Conservation (phyloP, 2,888 invertebrate species). For the Andrena marginata region DNA sequence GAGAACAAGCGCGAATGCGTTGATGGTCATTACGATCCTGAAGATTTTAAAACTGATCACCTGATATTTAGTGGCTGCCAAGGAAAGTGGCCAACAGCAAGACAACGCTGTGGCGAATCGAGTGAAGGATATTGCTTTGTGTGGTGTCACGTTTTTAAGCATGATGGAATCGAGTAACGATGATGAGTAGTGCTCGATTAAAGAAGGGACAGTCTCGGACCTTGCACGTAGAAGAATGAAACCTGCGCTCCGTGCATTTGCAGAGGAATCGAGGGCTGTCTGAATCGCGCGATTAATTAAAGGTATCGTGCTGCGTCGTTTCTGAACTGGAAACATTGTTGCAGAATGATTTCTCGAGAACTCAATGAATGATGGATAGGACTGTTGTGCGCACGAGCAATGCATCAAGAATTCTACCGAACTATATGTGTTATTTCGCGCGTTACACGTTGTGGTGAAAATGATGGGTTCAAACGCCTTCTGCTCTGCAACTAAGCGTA, state of each 20-base stretch:
- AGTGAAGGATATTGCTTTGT: conserved; percentile 48
- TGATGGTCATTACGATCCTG: conserved; percentile 22
- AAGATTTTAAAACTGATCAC: background rate
- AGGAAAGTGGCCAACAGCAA: conserved; percentile 60
- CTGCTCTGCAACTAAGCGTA: too few species aligned
- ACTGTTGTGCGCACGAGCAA: too few species aligned
- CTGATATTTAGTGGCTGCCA: conserved; percentile 5
- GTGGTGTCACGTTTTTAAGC: conserved; percentile 16
- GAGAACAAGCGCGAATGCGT: conserved; percentile 13
- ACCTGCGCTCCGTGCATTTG: background rate
- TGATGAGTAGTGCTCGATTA: background rate
- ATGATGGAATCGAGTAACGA: background rate
- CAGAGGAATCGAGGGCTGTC: background rate
- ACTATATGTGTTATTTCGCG: too few species aligned
- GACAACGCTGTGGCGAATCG: conserved; percentile 44
- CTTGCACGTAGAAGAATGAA: background rate
- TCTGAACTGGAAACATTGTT: too few species aligned
- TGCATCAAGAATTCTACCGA: too few species aligned
- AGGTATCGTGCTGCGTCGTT: background rate
- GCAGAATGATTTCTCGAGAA: too few species aligned
- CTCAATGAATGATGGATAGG: too few species aligned
- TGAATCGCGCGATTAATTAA: background rate
- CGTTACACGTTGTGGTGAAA: too few species aligned
- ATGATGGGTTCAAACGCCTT: too few species aligned
- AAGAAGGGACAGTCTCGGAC: conserved; percentile 31